Percentiles rank a stretch among this genome's conserved stretches.
Conservation (phyloP, 2,113 vertebrate genomes). For the Oplegnathus fasciatus region DNA sequence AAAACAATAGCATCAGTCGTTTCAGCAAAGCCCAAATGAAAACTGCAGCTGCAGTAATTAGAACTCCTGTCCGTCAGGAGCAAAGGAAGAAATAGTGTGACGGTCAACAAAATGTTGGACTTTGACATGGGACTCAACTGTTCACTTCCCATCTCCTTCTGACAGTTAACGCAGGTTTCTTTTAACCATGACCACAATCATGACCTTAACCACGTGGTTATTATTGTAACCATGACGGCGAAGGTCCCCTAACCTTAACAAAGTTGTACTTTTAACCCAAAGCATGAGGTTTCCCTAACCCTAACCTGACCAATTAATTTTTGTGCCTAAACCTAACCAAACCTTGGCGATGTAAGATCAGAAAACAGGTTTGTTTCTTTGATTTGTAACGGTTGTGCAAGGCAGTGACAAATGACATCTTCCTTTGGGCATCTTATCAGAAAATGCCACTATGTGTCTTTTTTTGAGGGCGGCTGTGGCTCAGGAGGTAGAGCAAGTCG, state of each 20-base stretch:
- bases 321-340: neutral
- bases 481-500: neutral
- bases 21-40: too few relatives aligned
- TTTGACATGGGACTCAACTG: too few relatives aligned
- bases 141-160: neutral
- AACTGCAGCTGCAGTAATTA: too few relatives aligned
- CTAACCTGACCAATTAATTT: neutral
- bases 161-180: neutral
- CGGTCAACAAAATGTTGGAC: neutral
- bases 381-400: too few relatives aligned
- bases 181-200: neutral
- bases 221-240: too few relatives aligned
- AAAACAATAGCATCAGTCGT: neutral
- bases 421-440: neutral
- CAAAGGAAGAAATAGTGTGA: too few relatives aligned
- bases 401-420: neutral
- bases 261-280: neutral
- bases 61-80: too few relatives aligned
- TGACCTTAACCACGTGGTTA: too few relatives aligned
- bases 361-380: too few relatives aligned
- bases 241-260: too few relatives aligned
- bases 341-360: too few relatives aligned
- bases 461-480: neutral
- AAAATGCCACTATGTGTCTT: too few relatives aligned
- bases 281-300: neutral